Evolutionary conservation across 2,113 vertebrate genomes (phyloP).

Genomic region (Symphodus melops): DNA sequence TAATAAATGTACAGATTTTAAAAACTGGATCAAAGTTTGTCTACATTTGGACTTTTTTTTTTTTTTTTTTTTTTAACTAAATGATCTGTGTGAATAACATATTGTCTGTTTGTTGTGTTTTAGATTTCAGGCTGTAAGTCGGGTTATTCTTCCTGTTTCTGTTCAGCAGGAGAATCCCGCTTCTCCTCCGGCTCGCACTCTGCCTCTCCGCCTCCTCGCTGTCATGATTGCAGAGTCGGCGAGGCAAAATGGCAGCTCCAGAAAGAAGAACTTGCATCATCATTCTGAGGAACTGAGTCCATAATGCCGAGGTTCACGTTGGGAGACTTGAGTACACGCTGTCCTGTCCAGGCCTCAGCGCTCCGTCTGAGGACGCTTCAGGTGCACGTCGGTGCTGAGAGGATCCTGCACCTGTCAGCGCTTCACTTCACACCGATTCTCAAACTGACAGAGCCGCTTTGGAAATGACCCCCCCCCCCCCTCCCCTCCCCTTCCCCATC

Average conservation of each 20-base stretch:
- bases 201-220: background rate
- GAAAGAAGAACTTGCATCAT: conserved; percentile 65
- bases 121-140: too few species aligned
- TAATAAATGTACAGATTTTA: too few species aligned
- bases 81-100: too few species aligned
- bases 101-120: too few species aligned
- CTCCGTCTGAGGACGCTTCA: too few species aligned
- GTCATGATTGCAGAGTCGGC: background rate
- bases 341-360: conserved; percentile 6
- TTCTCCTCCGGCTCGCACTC: background rate
- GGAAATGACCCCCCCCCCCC: background rate
- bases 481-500: background rate
- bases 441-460: conserved; percentile 19
- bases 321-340: conserved; percentile 7
- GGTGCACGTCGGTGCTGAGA: too few species aligned
- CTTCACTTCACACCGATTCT: too few species aligned
- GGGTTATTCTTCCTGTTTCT: too few species aligned
- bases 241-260: conserved; percentile 31
- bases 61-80: too few species aligned
- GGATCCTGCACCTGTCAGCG: conserved; percentile 48
- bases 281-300: conserved; percentile 60
- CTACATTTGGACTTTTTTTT: too few species aligned
- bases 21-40: too few species aligned
- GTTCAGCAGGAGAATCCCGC: background rate
- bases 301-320: conserved; percentile 5